These are phyloP conservation scores for Paralinhomoeus sp. DNA, from an alignment of 2,888 invertebrate species.

Conservation along the genomic window DNA sequence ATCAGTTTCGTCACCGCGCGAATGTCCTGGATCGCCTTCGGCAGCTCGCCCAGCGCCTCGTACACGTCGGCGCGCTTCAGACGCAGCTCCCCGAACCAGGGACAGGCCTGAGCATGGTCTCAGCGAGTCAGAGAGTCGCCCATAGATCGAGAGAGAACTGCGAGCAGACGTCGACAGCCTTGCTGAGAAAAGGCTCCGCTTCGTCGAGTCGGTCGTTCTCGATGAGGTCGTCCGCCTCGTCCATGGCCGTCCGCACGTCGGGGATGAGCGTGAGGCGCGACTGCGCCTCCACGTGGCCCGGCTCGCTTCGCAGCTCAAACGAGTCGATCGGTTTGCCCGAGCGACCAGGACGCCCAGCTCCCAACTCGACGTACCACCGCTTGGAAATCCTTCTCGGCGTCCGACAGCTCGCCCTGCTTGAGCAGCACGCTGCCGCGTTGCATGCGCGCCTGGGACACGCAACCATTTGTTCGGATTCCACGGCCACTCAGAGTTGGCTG, in stretches of 20 bases:
- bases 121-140: no score
- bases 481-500: background rate
- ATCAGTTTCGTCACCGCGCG: constrained; percentile 65
- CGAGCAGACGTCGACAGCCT: constrained; percentile 15
- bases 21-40: constrained; percentile 70
- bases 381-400: constrained; percentile 57
- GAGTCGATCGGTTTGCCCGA: background rate
- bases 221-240: constrained; percentile 41
- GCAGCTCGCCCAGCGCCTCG: constrained; percentile 49
- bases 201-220: constrained; percentile 37
- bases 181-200: constrained; percentile 41
- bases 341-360: no score
- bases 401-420: constrained; percentile 55
- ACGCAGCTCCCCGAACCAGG: constrained; percentile 62
- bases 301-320: constrained; percentile 43
- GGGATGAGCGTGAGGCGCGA: constrained; percentile 43
- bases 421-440: constrained; percentile 68
- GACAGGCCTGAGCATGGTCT: constrained; percentile 40
- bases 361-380: constrained; percentile 26
- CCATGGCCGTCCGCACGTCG: constrained; percentile 41
- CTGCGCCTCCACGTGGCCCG: constrained; percentile 50
- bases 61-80: constrained; percentile 67
- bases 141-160: no score
- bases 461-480: constrained; percentile 1
- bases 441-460: constrained; percentile 36